Conservation (phyloP, 2,113 vertebrate genomes). For the Ellobius talpinus region DNA sequence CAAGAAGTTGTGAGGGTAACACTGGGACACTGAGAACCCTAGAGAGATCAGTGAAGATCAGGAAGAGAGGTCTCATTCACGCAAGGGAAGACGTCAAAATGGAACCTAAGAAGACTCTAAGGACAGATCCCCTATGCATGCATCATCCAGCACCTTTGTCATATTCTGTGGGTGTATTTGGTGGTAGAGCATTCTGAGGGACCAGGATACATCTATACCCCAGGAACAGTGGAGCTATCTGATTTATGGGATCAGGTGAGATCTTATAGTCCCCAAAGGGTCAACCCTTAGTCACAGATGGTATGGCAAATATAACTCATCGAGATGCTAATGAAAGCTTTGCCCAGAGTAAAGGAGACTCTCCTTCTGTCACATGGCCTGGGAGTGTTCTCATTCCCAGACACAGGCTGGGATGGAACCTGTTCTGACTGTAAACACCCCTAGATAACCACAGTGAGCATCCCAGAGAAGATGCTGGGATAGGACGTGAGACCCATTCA, state of each 20-base stretch:
- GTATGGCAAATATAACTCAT: neutral
- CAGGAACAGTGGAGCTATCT: neutral
- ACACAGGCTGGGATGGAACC: neutral
- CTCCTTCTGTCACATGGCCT: neutral
- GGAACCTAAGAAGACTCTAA: neutral
- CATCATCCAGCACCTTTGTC: fast-evolving
- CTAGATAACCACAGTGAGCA: conserved; percentile 4
- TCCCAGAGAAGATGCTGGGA: neutral
- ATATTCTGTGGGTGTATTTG: neutral
- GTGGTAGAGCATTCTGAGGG: neutral
- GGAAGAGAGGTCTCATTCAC: neutral
- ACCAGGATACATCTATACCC: fast-evolving
- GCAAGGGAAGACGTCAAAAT: neutral
- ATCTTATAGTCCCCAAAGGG: neutral
- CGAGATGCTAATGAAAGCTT: neutral
- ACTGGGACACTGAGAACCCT: neutral
- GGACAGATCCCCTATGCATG: neutral
- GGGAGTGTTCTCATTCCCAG: neutral
- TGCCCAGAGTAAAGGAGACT: neutral
- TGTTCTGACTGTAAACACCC: neutral
- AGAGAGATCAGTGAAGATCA: neutral
- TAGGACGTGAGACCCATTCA: neutral
- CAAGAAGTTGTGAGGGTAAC: conserved; percentile 17
- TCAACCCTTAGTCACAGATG: neutral
- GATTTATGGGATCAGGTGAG: neutral